Percentiles rank a stretch among this genome's conserved stretches.
These are phyloP conservation scores for Drosophila varians DNA, from an alignment of 1,140 invertebrate genomes.

Conservation along the genomic window DNA sequence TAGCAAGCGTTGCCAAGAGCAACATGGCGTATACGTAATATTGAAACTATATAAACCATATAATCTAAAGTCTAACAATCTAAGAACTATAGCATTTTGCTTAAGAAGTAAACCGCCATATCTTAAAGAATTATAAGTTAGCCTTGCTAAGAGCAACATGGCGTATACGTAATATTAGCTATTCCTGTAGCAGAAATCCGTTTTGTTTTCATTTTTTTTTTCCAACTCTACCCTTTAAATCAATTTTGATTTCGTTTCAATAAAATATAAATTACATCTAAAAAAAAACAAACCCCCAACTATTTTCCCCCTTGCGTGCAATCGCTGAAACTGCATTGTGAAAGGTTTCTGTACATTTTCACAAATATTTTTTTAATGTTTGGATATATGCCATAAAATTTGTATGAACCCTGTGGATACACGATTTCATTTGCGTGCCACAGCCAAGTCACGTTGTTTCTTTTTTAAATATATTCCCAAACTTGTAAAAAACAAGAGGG, in stretches of 20 bases:
- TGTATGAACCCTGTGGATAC: conserved; percentile 14
- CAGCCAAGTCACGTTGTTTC: conserved; percentile 55
- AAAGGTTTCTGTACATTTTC: conserved; percentile 8
- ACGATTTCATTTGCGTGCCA: conserved; percentile 60
- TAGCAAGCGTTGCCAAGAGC: no score
- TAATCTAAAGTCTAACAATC: no score
- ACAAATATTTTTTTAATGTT: conserved; percentile 13
- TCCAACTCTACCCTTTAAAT: background rate
- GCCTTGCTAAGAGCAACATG: no score
- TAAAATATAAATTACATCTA: conserved; percentile 22
- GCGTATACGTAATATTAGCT: background rate
- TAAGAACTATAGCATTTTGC: no score
- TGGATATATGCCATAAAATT: conserved; percentile 44
- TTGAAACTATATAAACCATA: no score
- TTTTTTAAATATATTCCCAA: conserved; percentile 55
- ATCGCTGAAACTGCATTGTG: conserved; percentile 37
- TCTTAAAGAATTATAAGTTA: no score
- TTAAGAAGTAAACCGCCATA: no score
- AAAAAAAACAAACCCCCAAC: conserved; percentile 12
- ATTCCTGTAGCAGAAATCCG: background rate
- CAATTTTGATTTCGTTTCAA: conserved; percentile 11
- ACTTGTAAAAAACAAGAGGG: background rate
- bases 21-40: no score
- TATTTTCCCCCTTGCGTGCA: conserved; percentile 33
- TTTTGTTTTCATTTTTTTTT: background rate